Base-by-base conservation (phyloP, 2,113 vertebrate genomes). In the Bufo bufo region DNA sequence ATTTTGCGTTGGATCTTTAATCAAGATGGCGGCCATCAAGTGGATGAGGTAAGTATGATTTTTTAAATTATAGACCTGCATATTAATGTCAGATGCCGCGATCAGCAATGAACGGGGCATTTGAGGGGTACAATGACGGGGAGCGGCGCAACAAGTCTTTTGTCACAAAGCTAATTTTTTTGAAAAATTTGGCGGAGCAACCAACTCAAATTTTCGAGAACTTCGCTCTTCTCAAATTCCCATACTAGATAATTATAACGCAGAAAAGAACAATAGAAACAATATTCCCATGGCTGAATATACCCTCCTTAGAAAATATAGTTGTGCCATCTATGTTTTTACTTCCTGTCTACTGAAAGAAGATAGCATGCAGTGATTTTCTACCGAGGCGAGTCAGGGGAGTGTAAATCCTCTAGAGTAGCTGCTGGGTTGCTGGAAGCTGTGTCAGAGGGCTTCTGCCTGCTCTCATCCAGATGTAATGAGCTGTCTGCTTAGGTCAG, bases 401-500 rank as follows among this genome's bases (percentile, higher is more conserved):
- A 79, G 74, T 78, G 59, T 50, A 63, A 56, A 66, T 61, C 17
- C 61, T 59, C 77, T 43, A 50, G 85, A 80, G 85, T 52, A 23
- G 52, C 54, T 80, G 59, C 16, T 61, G 17, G 66, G 56, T 61
- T 72, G 78, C 78, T 87, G 77, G 49, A 59, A 82, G 86, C 86
- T 20, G 86, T 87, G 86, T 87, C 86, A 81, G 77, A 69, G 63
- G 77, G 61, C 85, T 65, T 80, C 17, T 80, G 85, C 50, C 63
- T 69, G 17, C 78, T 87, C 65, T 87, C 86, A 82, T 87, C 78
- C 86, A 87, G 52, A 74, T 63, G 65, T 87, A 87, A 87, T 87
- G 78, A 87, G 86, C 86, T 87, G 77, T 87, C 86, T 82, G 77
- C 63, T 82, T 82, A 80, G 86, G 77, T 87, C 66, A 82, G 23